Evolutionary conservation across 2,113 vertebrate species (phyloP).

Genomic region (Myiopsitta monachus): DNA sequence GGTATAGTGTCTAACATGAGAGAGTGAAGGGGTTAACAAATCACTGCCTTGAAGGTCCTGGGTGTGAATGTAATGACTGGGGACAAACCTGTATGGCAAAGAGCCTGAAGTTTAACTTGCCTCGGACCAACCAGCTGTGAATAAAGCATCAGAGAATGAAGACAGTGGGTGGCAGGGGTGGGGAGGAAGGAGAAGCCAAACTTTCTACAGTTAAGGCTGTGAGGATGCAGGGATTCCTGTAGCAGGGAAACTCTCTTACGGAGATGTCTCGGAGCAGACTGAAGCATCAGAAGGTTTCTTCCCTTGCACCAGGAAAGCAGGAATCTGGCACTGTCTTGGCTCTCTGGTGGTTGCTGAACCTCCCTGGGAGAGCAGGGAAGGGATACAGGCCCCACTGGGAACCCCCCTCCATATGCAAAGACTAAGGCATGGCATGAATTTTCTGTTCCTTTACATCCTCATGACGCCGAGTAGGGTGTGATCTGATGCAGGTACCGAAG

Average conservation of each 20-base stretch:
- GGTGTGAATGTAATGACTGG: neutral
- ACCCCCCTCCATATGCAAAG: neutral
- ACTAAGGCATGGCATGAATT: neutral
- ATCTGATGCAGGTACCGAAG: neutral
- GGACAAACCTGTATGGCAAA: neutral
- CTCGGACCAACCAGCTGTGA: neutral
- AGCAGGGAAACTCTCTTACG: neutral
- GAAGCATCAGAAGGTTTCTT: too few species aligned
- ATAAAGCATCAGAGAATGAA: neutral
- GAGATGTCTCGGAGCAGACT: neutral
- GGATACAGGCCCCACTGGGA: neutral
- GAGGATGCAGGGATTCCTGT: neutral
- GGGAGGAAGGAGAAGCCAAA: neutral
- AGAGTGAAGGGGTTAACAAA: neutral
- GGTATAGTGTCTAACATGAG: neutral
- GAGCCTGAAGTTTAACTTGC: neutral
- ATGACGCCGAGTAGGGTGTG: neutral
- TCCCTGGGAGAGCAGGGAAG: neutral
- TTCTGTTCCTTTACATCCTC: neutral
- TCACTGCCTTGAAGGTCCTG: neutral
- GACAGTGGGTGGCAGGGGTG: too few species aligned
- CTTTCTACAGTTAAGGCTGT: neutral
- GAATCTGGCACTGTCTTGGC: neutral
- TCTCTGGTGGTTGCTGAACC: neutral
- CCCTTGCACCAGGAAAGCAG: neutral